Conservation (phyloP, 2,888 invertebrate genomes). For the Perithous albicinctus region DNA sequence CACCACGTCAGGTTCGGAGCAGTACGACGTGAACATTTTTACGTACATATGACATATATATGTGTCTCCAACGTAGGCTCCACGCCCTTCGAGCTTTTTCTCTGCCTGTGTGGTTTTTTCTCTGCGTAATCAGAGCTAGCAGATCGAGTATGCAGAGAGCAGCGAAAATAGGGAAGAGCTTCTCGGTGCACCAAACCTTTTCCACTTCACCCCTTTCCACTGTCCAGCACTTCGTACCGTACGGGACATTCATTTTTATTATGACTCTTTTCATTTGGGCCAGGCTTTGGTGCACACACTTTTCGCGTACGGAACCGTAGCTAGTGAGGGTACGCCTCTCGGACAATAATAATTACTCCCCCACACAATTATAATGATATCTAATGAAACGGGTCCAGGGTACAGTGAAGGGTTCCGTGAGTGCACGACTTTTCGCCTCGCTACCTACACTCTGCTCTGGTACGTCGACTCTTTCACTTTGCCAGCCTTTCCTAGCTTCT, state of each 20-base stretch:
- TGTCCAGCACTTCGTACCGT: constrained; percentile 32
- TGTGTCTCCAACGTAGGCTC: neutral
- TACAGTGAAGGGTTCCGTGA: constrained; percentile 35
- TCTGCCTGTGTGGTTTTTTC: constrained; percentile 36
- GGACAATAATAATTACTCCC: constrained; percentile 79
- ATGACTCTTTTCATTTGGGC: constrained; percentile 71
- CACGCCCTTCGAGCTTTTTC: neutral
- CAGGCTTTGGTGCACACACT: constrained; percentile 22
- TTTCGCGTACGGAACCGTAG: neutral
- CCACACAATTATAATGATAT: constrained; percentile 78
- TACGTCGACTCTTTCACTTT: neutral
- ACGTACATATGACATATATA: constrained; percentile 9
- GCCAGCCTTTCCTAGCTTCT: neutral
- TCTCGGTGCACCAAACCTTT: constrained; percentile 5
- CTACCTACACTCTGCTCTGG: neutral
- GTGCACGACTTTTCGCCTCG: constrained; percentile 14
- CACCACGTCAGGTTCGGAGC: constrained; percentile 52
- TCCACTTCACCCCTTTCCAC: neutral
- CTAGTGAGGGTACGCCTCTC: constrained; percentile 16
- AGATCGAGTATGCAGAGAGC: constrained; percentile 54
- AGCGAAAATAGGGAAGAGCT: constrained; percentile 52
- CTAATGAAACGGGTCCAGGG: constrained; percentile 75
- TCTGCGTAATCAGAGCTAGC: constrained; percentile 59
- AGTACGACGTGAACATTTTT: constrained; percentile 57
- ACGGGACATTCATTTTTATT: constrained; percentile 78